phyloP scores from a whole-genome alignment of 2,113 vertebrate species.

The Tiliqua scincoides region DNA sequence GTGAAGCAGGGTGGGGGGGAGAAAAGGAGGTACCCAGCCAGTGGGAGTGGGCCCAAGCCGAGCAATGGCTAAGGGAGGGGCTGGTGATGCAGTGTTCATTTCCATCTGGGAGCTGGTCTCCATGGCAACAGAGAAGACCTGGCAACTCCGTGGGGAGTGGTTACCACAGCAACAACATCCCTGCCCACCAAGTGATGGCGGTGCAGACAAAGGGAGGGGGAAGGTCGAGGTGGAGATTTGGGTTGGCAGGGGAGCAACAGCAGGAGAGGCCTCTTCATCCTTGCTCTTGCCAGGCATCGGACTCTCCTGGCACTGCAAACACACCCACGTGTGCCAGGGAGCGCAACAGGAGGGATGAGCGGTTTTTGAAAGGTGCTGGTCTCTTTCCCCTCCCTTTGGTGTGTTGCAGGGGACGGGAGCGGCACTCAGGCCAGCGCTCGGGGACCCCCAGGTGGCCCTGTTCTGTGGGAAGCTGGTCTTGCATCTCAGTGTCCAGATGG shows the following conservation, averaged over 20 bases:
- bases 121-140: neutral
- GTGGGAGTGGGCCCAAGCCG: neutral
- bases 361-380: accelerated
- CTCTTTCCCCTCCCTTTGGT: neutral
- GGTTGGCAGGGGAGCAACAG: neutral
- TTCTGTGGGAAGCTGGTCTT: conserved; percentile 86
- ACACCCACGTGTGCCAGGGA: neutral
- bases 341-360: neutral
- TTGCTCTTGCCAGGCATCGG: too few relatives aligned
- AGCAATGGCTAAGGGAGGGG: neutral
- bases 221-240: conserved; percentile 35
- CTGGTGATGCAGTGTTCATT: conserved; percentile 15
- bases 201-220: conserved; percentile 36
- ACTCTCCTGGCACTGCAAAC: neutral
- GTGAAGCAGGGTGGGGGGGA: neutral
- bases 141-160: conserved; percentile 35
- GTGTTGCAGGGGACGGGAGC: conserved; percentile 71
- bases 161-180: conserved; percentile 59
- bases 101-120: conserved; percentile 17
- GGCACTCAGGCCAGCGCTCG: conserved; percentile 69
- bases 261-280: neutral
- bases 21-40: neutral
- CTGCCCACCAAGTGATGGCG: neutral
- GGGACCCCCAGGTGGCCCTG: conserved; percentile 87
- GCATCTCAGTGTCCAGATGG: conserved; percentile 85